Evolutionary conservation across 2,113 vertebrate genomes (phyloP), one percentile per base, ranked within the genome.

Genomic region (Ctenomys sociabilis): DNA sequence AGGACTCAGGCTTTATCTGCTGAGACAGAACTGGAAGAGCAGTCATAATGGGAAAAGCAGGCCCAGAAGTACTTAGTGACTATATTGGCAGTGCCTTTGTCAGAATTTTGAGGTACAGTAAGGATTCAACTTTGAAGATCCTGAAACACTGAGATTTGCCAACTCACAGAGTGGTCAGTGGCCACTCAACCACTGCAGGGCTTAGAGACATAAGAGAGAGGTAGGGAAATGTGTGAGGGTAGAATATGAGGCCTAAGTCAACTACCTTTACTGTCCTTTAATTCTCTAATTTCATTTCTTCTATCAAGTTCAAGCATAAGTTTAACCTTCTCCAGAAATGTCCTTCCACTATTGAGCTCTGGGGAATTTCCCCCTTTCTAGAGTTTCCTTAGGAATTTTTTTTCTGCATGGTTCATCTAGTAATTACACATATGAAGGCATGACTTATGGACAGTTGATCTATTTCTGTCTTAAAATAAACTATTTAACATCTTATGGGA

Each of bases 141-240:
- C 85, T 70, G 14, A 24, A 22, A 13, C 16, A 2, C 19, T 7
- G 26, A 68, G 13, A 2, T 3, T 16, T 43, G 77, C 1, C 2
- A 3, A 9, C 37, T 88, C 84, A 24, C 22, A 22, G 26, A 54
- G 35, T 1, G 7, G 77, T 7, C 0, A 30, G 30, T 19, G 17
- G 45, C 22, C 30, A 9, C 54, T 43, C 40, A 75, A 1, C 12
- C 14, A 45, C 52, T 45, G 37, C 21, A 0, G 6, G 21, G 19
- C 30, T 87, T 61, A 17, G 35, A 49, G 28, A 63, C 86, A 16
- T 0, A 37, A 85, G 37, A 17, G 16, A 2, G 26, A 26, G 16
- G 8, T 10, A 40, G 24, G 28, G 11, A 30, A 28, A 7, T 37
- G 0, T 8, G 59, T 0, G 1, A 82, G 77, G 32, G 32, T 1